phyloP scores from a whole-genome alignment of 2,797 vertebrate genomes.

The Furcifer pardalis region DNA sequence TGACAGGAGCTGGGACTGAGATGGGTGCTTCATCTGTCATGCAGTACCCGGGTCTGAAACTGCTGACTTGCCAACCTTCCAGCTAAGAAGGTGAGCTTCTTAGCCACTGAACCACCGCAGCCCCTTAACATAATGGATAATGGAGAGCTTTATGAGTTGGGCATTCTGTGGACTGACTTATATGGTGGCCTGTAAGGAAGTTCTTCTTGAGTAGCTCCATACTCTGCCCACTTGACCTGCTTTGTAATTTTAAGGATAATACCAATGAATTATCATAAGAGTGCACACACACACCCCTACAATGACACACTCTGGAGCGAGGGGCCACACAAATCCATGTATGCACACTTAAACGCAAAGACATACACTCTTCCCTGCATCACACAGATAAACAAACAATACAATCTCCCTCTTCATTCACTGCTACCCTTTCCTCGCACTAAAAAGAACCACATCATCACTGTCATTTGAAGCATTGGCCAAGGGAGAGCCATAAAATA shows the following conservation, averaged over 20 bases:
- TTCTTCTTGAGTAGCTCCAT: not conserved
- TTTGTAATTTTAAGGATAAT: not conserved
- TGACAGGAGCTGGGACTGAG: no score
- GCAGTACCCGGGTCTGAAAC: no score
- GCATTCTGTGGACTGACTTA: not conserved
- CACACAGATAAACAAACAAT: not conserved
- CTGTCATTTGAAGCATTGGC: accelerated
- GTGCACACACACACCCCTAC: not conserved
- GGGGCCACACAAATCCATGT: not conserved
- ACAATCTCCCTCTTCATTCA: not conserved
- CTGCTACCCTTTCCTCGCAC: not conserved
- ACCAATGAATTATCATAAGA: not conserved
- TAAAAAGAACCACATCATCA: not conserved
- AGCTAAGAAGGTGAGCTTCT: no score
- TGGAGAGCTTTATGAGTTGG: not conserved
- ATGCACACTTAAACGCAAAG: not conserved
- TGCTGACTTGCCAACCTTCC: no score
- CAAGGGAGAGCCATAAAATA: not conserved
- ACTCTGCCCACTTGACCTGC: not conserved
- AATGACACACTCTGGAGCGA: not conserved
- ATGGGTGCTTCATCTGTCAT: no score
- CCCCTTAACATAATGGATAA: not conserved
- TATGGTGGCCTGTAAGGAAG: not conserved
- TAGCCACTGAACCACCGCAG: no score
- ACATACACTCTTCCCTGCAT: not conserved